phyloP scores from a whole-genome alignment of 2,888 invertebrate genomes.

The Yponomeuta cagnagella region DNA sequence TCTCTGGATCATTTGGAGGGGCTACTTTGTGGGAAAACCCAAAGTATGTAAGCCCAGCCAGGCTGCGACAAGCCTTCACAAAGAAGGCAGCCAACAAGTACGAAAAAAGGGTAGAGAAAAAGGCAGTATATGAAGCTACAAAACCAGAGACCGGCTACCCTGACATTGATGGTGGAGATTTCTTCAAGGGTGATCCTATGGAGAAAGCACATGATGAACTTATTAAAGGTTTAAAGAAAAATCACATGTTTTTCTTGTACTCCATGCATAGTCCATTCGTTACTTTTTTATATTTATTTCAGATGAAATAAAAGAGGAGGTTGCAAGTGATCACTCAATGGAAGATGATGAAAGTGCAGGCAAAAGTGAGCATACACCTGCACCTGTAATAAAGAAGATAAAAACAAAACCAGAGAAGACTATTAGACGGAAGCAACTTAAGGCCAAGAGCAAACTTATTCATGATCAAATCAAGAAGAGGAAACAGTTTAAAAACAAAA shows the following conservation, averaged over 20 bases:
- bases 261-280: not conserved
- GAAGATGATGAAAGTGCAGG: constrained; percentile 26
- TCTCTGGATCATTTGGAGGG: constrained; percentile 96
- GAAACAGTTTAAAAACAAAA: constrained; percentile 54
- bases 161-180: constrained; percentile 82
- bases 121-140: constrained; percentile 82
- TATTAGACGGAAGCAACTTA: constrained; percentile 65
- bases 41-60: constrained; percentile 91
- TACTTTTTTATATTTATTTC: constrained; percentile 23
- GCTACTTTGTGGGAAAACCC: constrained; percentile 95
- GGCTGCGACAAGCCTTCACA: constrained; percentile 82
- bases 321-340: constrained; percentile 24
- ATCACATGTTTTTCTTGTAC: not conserved
- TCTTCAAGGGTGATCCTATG: constrained; percentile 81
- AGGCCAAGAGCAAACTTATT: constrained; percentile 62
- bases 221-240: constrained; percentile 45
- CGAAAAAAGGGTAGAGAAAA: constrained; percentile 86
- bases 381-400: constrained; percentile 36
- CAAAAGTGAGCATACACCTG: constrained; percentile 24
- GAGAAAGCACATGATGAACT: constrained; percentile 74
- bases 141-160: constrained; percentile 84
- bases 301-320: constrained; percentile 50
- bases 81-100: constrained; percentile 85
- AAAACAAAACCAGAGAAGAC: constrained; percentile 59
- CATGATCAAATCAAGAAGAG: constrained; percentile 67